These are phyloP conservation scores for Xenentodon cancila DNA, from an alignment of 2,797 vertebrate genomes.

Conservation along the genomic window DNA sequence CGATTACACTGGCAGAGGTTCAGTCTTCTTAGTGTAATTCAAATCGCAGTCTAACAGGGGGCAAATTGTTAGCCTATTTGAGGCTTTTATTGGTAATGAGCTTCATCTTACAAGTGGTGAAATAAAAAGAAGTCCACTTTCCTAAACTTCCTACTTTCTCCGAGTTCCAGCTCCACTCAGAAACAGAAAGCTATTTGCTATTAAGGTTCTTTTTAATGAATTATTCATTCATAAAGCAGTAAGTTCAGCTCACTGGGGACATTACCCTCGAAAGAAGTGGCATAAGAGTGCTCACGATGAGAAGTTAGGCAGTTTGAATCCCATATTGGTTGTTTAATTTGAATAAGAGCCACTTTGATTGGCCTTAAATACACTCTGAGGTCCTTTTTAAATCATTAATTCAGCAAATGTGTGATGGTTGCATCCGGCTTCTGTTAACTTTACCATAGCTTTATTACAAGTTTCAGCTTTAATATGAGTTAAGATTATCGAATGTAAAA, in stretches of 20 bases:
- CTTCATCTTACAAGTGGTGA: slow-evolving; percentile 32
- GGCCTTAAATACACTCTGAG: too few species aligned
- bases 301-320: too few species aligned
- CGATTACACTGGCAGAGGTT: slow-evolving; percentile 58
- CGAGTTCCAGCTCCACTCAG: not conserved
- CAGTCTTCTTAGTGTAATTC: slow-evolving; percentile 40
- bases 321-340: slow-evolving; percentile 9
- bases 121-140: slow-evolving; percentile 26
- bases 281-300: too few species aligned
- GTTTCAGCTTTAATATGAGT: too few species aligned
- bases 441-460: too few species aligned
- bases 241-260: slow-evolving; percentile 10
- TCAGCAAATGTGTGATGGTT: too few species aligned
- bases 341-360: too few species aligned
- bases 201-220: slow-evolving; percentile 7
- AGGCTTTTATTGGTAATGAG: slow-evolving; percentile 48
- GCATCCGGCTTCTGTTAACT: too few species aligned
- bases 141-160: slow-evolving; percentile 2
- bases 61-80: slow-evolving; percentile 46
- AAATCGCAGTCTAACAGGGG: slow-evolving; percentile 28
- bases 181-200: slow-evolving; percentile 1
- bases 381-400: too few species aligned
- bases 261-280: too few species aligned
- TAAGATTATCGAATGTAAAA: too few species aligned
- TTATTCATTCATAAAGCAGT: slow-evolving; percentile 31